Base-by-base conservation (phyloP, 2,888 invertebrate genomes). In the Conus canariensis region DNA sequence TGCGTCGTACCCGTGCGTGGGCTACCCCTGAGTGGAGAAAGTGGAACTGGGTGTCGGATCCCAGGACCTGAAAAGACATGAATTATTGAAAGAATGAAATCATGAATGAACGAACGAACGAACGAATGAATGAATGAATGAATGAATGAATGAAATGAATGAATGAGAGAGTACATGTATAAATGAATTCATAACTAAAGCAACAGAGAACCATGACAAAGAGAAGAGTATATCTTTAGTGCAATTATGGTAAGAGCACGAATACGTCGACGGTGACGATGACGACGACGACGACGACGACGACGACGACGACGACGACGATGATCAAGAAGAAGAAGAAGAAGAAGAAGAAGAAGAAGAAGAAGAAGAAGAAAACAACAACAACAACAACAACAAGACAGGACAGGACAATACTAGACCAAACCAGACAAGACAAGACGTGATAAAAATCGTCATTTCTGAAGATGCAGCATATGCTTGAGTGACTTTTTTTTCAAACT, bases 21-120 rank as follows among this genome's bases (percentile, higher is more conserved):
- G 99, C 98, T 92, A 99, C 97, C n/a, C 98, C 98, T 93, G 98
- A 97, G 96, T 99, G 99, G 90, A 98, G 97, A 97, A 99, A 99
- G 96, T 99, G 99, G 97, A 98, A 99, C 96, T 99, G 99, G 93
- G 97, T 98, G 93, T 97, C 97, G 87, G 98, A 98, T 89, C 98
- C 98, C 95, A 99, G 97, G 91, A 99, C 97, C 99, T 99, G 97
- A 0, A 67, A 64, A 86, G 58, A 94, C 92, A 85, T 10, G 12
- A 77, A 90, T 30, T 30, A 30, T 30, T 30, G 30, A 30, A 85
- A 90, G 90, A 90, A 90, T 4, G 30, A 7, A 59, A n/a, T 45
- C 87, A n/a, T 87, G 8, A 70, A 70, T 70, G 22, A 70, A 22
- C n/a, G 4, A 30, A 77, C 2, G 10, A 77, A 12, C 10, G 16